phyloP scores from a whole-genome alignment of 2,113 vertebrate species.

The Megaleporinus macrocephalus region DNA sequence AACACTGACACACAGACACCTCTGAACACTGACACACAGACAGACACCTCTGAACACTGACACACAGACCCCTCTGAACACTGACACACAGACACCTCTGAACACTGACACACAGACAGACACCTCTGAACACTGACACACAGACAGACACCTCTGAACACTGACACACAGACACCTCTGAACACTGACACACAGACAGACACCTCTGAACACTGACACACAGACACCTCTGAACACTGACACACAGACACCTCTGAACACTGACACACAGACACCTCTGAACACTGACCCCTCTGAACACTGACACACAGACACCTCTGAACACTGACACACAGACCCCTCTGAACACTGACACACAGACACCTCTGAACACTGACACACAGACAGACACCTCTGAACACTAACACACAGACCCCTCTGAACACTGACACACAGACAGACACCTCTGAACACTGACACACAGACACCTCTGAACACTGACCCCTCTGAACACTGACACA shows the following conservation, averaged over 20 bases:
- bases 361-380: constrained; percentile 80
- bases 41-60: constrained; percentile 85
- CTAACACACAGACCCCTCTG: constrained; percentile 60
- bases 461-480: constrained; percentile 85
- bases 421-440: no score
- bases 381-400: constrained; percentile 88
- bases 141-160: constrained; percentile 91
- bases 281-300: no score
- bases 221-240: constrained; percentile 85
- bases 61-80: no score
- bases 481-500: constrained; percentile 72
- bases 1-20: constrained; percentile 96
- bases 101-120: constrained; percentile 80
- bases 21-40: constrained; percentile 79
- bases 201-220: constrained; percentile 80
- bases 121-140: constrained; percentile 76
- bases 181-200: constrained; percentile 84
- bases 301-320: constrained; percentile 81
- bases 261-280: constrained; percentile 97
- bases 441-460: constrained; percentile 80
- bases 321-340: constrained; percentile 69
- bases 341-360: no score
- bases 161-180: constrained; percentile 81
- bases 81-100: constrained; percentile 97
- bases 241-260: no score